phyloP scores from a whole-genome alignment of 2,888 invertebrate genomes.

The Sarcophaga subvicina region DNA sequence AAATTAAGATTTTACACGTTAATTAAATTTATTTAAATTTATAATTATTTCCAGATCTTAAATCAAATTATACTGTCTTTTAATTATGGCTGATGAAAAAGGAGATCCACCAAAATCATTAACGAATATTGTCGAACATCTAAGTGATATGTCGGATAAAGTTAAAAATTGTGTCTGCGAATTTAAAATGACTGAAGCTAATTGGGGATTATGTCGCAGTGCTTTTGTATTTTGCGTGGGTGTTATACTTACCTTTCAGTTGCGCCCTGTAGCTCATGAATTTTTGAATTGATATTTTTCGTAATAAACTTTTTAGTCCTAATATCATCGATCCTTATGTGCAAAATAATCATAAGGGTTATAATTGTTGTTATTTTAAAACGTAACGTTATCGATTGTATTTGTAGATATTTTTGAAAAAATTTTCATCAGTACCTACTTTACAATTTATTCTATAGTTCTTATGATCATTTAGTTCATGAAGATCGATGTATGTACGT shows the following conservation, averaged over 20 bases:
- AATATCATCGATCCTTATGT: background rate
- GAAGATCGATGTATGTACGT: background rate
- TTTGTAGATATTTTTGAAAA: no score
- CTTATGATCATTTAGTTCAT: background rate
- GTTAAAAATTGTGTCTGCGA: constrained; percentile 41
- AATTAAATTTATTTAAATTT: no score
- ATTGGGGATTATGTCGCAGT: constrained; percentile 57
- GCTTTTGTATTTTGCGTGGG: constrained; percentile 49
- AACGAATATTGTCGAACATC: constrained; percentile 8
- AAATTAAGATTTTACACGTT: no score
- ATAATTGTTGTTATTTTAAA: background rate
- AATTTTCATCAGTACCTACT: background rate
- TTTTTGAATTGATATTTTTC: constrained; percentile 30
- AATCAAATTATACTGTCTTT: background rate
- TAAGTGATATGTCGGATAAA: constrained; percentile 14
- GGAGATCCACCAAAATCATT: background rate
- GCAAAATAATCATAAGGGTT: background rate
- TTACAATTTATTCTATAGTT: background rate
- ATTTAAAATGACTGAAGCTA: constrained; percentile 57
- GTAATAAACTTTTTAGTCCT: background rate
- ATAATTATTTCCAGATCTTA: constrained; percentile 6
- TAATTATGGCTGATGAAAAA: constrained; percentile 17
- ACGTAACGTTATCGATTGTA: background rate
- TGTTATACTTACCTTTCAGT: constrained; percentile 28
- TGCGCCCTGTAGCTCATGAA: constrained; percentile 37